Base-by-base conservation (phyloP, 2,113 vertebrate species). In the Megaleporinus macrocephalus region DNA sequence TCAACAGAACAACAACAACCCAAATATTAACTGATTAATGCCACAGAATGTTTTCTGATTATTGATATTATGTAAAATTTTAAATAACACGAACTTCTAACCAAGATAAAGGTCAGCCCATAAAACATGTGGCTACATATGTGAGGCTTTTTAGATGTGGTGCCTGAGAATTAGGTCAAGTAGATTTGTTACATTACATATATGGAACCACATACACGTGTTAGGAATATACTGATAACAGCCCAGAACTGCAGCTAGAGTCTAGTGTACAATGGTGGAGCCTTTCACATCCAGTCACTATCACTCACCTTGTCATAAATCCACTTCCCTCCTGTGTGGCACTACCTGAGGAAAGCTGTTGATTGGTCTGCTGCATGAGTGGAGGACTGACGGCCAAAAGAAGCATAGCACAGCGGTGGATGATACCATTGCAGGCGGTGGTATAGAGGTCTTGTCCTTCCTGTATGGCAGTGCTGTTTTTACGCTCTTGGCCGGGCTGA, bases 381-480 rank as follows among this genome's bases (percentile, higher is more conserved):
- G 97, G 95, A 0, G 96, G 96, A 90, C 96, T 99, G 13, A 99
- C 95, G 0, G 97, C 98, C 72, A 99, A 76, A 82, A 99, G 92
- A 76, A 99, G 87, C 88, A 99, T 90, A 83, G 97, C 96, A 79
- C 97, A 99, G 65, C 98, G 96, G 88, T 99, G 98, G 91, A 99
- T 97, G 84, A 99, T 96, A 0, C 96, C 96, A 91, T 99, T 99
- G 89, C 98, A 99, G 9, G 98, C 96, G 2, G 96, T 96, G 0
- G 98, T 99, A 89, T 98, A 99, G 24, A 99, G 94, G 88, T 99
- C 98, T 87, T 97, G 97, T 1, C 96, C 96, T 80, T 99, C 97
- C 0, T 96, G 94, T 47, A 97, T 95, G 26, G 95, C 94, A 0
- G 92, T 85, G 85, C 96, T 97, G 89, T 94, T 94, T 83, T 95